Percentiles rank a stretch among this genome's conserved stretches.
These are phyloP conservation scores for Taurulus bubalis DNA, from an alignment of 2,113 vertebrate species.

Conservation along the genomic window DNA sequence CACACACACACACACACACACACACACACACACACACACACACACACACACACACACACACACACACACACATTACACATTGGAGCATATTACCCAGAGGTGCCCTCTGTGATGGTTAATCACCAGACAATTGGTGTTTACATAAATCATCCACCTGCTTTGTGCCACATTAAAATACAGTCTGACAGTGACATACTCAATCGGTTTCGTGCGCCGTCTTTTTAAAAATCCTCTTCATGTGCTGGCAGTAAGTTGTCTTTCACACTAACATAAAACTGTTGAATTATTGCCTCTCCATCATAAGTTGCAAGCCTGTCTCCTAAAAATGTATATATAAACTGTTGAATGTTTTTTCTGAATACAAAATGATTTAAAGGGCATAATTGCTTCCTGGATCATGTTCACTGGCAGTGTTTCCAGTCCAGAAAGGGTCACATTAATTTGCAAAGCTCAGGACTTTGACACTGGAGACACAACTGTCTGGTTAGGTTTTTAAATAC, in stretches of 20 bases:
- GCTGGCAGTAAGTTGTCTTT: slow-evolving; percentile 13
- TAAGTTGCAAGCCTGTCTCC: background rate
- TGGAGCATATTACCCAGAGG: slow-evolving; percentile 51
- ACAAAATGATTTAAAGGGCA: background rate
- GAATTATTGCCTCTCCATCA: slow-evolving; percentile 17
- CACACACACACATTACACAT: slow-evolving; percentile 29
- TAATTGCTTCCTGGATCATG: slow-evolving; percentile 1
- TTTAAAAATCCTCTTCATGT: slow-evolving; percentile 22
- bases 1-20: no score
- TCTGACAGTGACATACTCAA: background rate
- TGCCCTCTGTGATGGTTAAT: slow-evolving; percentile 59
- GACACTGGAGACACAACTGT: background rate
- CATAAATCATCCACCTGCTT: slow-evolving; percentile 43
- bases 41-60: slow-evolving; percentile 14
- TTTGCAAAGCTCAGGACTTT: background rate
- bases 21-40: background rate
- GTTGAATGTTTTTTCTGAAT: background rate
- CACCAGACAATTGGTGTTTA: slow-evolving; percentile 54
- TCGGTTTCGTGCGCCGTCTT: background rate
- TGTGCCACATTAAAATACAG: slow-evolving; percentile 18
- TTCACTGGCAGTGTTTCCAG: background rate
- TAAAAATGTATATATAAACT: background rate
- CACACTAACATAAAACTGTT: slow-evolving; percentile 13
- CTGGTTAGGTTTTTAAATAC: background rate
- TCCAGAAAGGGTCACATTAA: background rate